Conservation (phyloP, 2,113 vertebrate species). For the Hippopotamus amphibius region DNA sequence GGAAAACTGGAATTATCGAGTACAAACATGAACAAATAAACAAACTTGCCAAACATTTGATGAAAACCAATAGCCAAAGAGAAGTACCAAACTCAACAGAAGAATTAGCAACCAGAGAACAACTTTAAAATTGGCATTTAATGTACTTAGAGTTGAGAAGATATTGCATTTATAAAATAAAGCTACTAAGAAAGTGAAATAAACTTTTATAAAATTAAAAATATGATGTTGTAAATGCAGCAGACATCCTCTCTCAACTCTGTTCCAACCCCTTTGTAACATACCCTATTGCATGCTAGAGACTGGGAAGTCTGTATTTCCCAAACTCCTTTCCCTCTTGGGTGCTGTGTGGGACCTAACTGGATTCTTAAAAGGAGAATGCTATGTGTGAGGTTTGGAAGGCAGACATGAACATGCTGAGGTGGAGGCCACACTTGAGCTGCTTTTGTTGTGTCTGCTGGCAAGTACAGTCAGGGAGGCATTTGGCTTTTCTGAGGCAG, state of each 20-base stretch:
- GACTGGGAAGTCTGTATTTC: neutral
- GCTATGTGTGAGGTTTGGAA: neutral
- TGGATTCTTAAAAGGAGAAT: neutral
- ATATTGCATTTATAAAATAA: neutral
- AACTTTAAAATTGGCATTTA: neutral
- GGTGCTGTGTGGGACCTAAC: neutral
- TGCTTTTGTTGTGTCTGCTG: neutral
- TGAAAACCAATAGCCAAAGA: slow-evolving; percentile 33
- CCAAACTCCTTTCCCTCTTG: neutral
- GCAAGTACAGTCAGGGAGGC: neutral
- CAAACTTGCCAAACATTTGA: slow-evolving; percentile 30
- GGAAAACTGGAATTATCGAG: slow-evolving; percentile 28
- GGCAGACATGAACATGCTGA: neutral
- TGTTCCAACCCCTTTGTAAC: neutral
- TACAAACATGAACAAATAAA: slow-evolving; percentile 18
- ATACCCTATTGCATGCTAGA: neutral
- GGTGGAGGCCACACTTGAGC: neutral
- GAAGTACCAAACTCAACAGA: neutral
- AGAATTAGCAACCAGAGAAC: neutral
- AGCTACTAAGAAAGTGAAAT: neutral
- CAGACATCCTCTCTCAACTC: neutral
- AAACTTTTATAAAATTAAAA: slow-evolving; percentile 19
- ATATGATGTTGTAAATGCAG: neutral
- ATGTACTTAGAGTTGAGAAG: neutral
- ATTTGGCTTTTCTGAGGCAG: neutral